Base-by-base conservation (phyloP, 2,888 invertebrate species). In the Caenorhabditis sulstoni region DNA sequence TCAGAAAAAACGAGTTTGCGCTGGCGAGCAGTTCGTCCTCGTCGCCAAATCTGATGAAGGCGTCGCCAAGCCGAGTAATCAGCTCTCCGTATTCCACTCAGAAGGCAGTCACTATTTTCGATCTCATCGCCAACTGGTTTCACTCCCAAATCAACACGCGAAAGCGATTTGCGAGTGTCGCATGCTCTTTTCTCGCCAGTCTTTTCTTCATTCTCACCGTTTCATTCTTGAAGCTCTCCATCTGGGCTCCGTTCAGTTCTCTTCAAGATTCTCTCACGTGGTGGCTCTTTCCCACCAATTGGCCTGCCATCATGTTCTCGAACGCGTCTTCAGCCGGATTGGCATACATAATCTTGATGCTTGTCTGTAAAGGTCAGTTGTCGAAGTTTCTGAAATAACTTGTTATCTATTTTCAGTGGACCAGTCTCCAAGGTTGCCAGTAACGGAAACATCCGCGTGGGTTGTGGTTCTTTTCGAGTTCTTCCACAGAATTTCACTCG, bases 71-170 rank as follows among this genome's bases (percentile, higher is more conserved):
- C 16, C 65, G 59, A n/a, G 50, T 22, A 22, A 29, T 67, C 62
- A 67, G 50, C 35, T 52, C 76, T n/a, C 66, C 61, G 3, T 44
- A 37, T 11, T 8, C 23, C 8, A 22, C 29, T 0, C 66, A 66
- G 12, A 71, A 65, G 37, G 52, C 64, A 9, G 62, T 74, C 14
- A 76, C 67, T 29, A 79, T 81, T 61, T 79, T 79, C 57, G 81
- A 81, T 66, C 81, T 79, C 45, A 79, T 81, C n/a, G 68, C 64
- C n/a, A 45, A 67, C 3, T 81, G 81, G 81, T 81, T 81, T 37
- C 53, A 65, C 3, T 49, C 41, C 0, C 68, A 79, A 58, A 73
- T 81, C 9, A 61, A 57, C 9, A 39, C 16, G 3, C 22, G 73
- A 53, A 61, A 62, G 29, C 49, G 57, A 7, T 16, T 62, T 0